phyloP scores from a whole-genome alignment of 2,888 invertebrate genomes.

The Hedya salicella region DNA sequence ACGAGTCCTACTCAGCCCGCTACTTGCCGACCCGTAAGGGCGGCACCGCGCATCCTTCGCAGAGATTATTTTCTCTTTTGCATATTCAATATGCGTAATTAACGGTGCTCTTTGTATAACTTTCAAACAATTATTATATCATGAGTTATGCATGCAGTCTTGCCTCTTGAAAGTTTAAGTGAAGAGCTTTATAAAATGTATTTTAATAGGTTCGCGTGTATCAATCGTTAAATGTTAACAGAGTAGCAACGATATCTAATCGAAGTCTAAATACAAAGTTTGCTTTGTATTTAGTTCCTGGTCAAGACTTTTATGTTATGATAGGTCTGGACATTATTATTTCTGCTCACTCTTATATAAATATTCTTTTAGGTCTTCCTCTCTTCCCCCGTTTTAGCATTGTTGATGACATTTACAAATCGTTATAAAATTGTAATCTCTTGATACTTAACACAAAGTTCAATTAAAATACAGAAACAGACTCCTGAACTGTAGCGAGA shows the following conservation, averaged over 20 bases:
- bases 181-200: not conserved
- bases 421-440: not conserved
- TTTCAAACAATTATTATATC: constrained; percentile 27
- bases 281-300: too few species aligned
- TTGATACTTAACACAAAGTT: not conserved
- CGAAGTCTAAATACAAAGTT: too few species aligned
- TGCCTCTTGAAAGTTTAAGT: constrained; percentile 1
- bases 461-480: not conserved
- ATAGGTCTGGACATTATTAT: too few species aligned
- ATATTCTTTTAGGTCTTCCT: too few species aligned
- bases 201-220: too few species aligned
- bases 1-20: not conserved
- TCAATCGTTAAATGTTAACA: too few species aligned
- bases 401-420: not conserved
- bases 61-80: constrained; percentile 54
- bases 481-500: not conserved
- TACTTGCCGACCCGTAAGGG: constrained; percentile 10
- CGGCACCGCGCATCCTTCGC: constrained; percentile 52
- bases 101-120: constrained; percentile 39
- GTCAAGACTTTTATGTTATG: too few species aligned
- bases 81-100: constrained; percentile 54
- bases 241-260: too few species aligned
- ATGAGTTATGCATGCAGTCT: constrained; percentile 10
- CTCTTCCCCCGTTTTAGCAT: too few species aligned
- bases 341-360: too few species aligned